Percentiles rank a stretch among this genome's conserved stretches.
Conservation (phyloP, 92 coral and sea anemone species). For the Virgularia gustaviana region DNA sequence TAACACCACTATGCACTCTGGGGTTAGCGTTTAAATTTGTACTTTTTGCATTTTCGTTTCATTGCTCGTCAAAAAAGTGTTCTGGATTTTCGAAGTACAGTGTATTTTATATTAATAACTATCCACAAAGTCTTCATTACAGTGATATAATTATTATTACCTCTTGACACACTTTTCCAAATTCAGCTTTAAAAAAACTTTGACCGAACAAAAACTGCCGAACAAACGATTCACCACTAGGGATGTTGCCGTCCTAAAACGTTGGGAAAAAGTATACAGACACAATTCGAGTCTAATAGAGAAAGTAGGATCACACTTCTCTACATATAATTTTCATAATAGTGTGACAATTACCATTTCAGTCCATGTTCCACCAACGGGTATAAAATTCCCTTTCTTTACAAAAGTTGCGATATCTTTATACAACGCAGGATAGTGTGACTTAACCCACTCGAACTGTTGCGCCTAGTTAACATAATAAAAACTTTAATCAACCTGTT, state of each 20-base stretch:
- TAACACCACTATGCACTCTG: no score
- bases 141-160: slow-evolving; percentile 44
- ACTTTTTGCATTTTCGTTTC: not conserved
- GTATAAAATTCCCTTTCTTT: slow-evolving; percentile 80
- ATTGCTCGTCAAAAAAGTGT: no score
- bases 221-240: slow-evolving; percentile 93
- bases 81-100: no score
- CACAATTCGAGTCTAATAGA: not conserved
- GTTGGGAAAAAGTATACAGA: not conserved
- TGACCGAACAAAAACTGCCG: slow-evolving; percentile 97
- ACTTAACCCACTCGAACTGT: slow-evolving; percentile 91
- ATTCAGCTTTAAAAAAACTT: slow-evolving; percentile 70
- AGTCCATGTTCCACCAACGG: slow-evolving; percentile 96
- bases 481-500: not conserved
- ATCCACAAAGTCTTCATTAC: no score
- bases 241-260: slow-evolving; percentile 89
- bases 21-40: no score
- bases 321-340: no score
- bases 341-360: slow-evolving; percentile 89
- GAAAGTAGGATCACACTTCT: no score
- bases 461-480: slow-evolving; percentile 61
- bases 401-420: slow-evolving; percentile 69
- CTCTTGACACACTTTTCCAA: slow-evolving; percentile 81
- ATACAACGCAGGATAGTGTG: slow-evolving; percentile 70
- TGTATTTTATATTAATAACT: no score